These are phyloP conservation scores for Papilio machaon DNA, from an alignment of 1,140 invertebrate species.

Conservation along the genomic window DNA sequence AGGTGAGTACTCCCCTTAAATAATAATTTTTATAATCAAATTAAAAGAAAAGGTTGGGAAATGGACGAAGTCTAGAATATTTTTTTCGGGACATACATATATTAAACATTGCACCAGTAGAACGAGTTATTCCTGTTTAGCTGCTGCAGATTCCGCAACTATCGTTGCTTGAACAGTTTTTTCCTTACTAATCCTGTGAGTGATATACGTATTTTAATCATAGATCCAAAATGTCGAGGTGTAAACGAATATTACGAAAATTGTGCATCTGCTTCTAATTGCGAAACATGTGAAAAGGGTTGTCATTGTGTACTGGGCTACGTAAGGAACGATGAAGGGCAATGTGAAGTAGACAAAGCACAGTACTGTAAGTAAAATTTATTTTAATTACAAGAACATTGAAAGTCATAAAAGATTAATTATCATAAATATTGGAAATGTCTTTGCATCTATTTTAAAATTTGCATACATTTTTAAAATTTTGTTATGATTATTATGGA, in stretches of 20 bases:
- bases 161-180: no score
- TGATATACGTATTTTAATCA: neutral
- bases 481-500: no score
- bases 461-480: no score
- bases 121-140: no score
- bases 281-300: constrained; percentile 25
- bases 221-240: neutral
- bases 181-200: neutral
- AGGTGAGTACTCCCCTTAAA: neutral
- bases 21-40: neutral
- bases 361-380: constrained; percentile 12
- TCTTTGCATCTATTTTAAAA: no score
- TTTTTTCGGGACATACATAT: no score
- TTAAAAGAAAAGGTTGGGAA: no score
- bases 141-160: no score
- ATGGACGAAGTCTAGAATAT: no score
- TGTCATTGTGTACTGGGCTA: constrained; percentile 48
- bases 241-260: constrained; percentile 13
- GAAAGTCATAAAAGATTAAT: no score
- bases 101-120: no score
- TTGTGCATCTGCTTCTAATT: neutral
- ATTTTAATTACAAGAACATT: neutral
- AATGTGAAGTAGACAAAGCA: constrained; percentile 1
- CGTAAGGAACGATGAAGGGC: constrained; percentile 41
- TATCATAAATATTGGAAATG: no score